Conservation (phyloP, 2,113 vertebrate species). For the Tragulus kanchil region DNA sequence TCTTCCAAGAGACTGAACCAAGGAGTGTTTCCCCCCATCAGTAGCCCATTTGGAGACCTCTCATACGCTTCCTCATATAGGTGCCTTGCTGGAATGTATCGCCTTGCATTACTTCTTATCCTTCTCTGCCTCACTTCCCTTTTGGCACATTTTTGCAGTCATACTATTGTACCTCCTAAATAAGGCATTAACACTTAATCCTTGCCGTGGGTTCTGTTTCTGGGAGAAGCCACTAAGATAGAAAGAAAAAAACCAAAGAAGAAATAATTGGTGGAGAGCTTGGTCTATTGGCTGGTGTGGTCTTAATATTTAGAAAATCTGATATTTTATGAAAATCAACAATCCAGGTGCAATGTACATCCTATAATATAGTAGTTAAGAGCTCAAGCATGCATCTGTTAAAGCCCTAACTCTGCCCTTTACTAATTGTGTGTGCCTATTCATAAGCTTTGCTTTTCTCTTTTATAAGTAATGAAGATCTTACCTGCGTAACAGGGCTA, state of each 20-base stretch:
- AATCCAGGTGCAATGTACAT: background rate
- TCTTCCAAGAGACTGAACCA: background rate
- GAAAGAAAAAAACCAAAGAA: slow-evolving; percentile 28
- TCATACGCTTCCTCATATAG: background rate
- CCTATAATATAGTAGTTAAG: background rate
- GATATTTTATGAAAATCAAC: background rate
- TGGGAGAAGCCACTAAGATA: background rate
- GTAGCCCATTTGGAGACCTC: background rate
- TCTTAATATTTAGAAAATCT: slow-evolving; percentile 43
- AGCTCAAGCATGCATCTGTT: background rate
- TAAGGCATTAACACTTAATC: background rate
- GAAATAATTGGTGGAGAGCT: background rate
- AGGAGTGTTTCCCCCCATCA: background rate
- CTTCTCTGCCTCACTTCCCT: background rate
- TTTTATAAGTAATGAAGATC: background rate
- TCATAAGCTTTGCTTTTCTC: background rate
- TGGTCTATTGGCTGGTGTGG: background rate
- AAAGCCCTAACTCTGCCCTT: background rate
- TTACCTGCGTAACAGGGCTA: background rate
- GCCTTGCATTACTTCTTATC: background rate
- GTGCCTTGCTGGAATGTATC: background rate
- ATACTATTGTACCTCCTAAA: background rate
- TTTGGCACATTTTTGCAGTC: background rate
- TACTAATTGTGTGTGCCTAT: background rate
- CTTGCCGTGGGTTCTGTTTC: background rate